Evolutionary conservation across 2,888 invertebrate genomes (phyloP), one percentile per base, ranked within the genome.

Genomic region (Tryphoninae sp.): DNA sequence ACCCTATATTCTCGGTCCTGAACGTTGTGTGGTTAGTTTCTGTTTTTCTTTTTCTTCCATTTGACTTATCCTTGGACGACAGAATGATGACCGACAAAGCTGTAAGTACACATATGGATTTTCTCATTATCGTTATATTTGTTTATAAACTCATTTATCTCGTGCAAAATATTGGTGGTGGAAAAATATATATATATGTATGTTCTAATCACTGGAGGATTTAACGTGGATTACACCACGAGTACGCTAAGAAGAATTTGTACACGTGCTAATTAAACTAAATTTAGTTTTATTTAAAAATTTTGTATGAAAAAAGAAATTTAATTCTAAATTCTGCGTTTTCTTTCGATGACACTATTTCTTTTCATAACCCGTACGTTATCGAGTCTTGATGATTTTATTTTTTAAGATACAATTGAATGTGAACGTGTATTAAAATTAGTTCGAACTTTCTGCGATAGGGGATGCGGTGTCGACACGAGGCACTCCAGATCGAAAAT

Each of bases 11-110:
- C 83, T 84, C 84, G 78, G 74, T 76, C 45, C 80, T 49, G 67
- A 80, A 85, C 74, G 73, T 83, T 33, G 33, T 33, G 33, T 7
- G 33, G 33, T 69, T 45, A 58, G 11, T 62, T 22, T 23, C 22
- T 42, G 2, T 2, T 42, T 62, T 62, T 53, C 19, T 26, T 74
- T 49, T 23, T 61, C 16, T 13, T 13, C 11, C 13, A 13, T 13
- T 45, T 13, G 13, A 45, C 6, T 33, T 33, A 33, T 33, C 33
- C 33, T 33, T 23, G 68, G 49, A 64, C 49, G 59, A 26, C 67
- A 62, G 23, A 53, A 87, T 87, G 87, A 59, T 86, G 13, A 64
- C 85, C n/a, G 84, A 83, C 85, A 51, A 85, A 77, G 61, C 83
- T 51, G 87, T 87, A 78, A 84, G 87, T 87, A 83, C 67, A 40